A percentile compares a stretch with the other conserved stretches of the same genome.
Evolutionary conservation across 2,797 vertebrate species (phyloP).

Genomic region (Craterocephalus amniculus): DNA sequence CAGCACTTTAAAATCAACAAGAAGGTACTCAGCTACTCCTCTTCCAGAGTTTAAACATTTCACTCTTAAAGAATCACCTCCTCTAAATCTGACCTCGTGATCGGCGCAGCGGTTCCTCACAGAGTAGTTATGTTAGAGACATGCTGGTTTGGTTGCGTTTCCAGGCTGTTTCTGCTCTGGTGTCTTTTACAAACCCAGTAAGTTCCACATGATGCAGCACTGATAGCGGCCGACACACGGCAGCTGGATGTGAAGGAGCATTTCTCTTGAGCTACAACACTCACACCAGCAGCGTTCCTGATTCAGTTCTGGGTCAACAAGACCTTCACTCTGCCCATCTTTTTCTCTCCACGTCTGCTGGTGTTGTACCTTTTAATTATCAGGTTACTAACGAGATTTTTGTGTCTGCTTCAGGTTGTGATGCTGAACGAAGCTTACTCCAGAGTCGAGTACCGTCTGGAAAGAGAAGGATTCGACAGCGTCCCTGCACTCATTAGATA

Average conservation of each 20-base stretch:
- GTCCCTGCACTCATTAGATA: constrained; percentile 91
- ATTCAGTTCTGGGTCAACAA: background rate
- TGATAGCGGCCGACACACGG: background rate
- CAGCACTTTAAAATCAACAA: constrained; percentile 98
- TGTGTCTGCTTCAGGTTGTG: constrained; percentile 70
- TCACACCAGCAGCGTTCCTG: background rate
- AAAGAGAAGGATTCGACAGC: constrained; percentile 92
- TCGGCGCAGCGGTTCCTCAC: background rate
- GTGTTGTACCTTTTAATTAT: background rate
- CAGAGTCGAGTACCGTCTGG: constrained; percentile 92
- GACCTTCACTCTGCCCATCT: background rate
- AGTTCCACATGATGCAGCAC: background rate
- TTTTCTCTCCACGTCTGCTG: background rate
- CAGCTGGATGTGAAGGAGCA: background rate
- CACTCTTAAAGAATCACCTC: too few species aligned
- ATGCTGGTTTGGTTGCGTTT: too few species aligned
- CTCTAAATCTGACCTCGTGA: too few species aligned
- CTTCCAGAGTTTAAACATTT: too few species aligned
- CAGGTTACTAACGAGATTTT: background rate
- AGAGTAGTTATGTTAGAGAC: too few species aligned
- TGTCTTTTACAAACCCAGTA: too few species aligned
- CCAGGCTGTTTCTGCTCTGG: too few species aligned
- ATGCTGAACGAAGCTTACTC: constrained; percentile 92
- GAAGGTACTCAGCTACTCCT: constrained; percentile 63
- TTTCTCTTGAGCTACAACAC: background rate